A percentile compares a stretch with the other conserved stretches of the same genome.
phyloP scores from a whole-genome alignment of 1,140 invertebrate species.

The Diprion similis region DNA sequence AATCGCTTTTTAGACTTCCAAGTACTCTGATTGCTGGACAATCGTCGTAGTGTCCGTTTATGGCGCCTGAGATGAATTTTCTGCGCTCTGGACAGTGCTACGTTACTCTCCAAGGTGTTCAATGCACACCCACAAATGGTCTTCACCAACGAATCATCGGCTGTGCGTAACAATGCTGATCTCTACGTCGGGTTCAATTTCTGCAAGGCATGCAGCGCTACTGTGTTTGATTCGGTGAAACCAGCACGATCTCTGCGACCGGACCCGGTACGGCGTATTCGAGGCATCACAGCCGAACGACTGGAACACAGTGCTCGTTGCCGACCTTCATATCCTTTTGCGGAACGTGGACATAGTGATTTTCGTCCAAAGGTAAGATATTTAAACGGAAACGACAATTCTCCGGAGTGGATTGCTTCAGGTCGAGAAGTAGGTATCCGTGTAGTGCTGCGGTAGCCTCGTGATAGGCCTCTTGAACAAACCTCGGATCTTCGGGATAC shows the following conservation, averaged over 20 bases:
- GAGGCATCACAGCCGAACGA: conserved; percentile 18
- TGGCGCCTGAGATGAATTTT: conserved; percentile 15
- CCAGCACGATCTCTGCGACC: conserved; percentile 11
- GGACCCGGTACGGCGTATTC: conserved; percentile 22
- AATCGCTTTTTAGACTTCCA: conserved; percentile 23
- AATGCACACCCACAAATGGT: too few relatives aligned
- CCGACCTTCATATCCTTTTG: conserved; percentile 25
- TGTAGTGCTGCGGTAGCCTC: conserved; percentile 44
- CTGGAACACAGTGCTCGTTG: conserved; percentile 3
- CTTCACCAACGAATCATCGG: conserved; percentile 33
- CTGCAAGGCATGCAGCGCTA: neutral
- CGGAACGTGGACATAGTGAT: too few relatives aligned
- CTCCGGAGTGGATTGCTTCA: conserved; percentile 46
- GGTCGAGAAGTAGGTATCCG: conserved; percentile 46
- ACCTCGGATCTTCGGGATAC: conserved; percentile 45
- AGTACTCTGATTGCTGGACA: conserved; percentile 10
- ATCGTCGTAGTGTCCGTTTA: conserved; percentile 9
- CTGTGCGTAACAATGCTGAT: conserved; percentile 21
- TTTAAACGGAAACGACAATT: conserved; percentile 34
- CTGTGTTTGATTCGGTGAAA: conserved; percentile 22
- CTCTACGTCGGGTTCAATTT: conserved; percentile 20
- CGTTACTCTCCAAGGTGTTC: conserved; percentile 26
- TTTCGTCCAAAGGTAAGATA: conserved; percentile 23
- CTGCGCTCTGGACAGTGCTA: too few relatives aligned
- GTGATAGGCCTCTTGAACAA: conserved; percentile 46